Evolutionary conservation across 2,797 vertebrate species (phyloP).

Genomic region (Periparus ater): DNA sequence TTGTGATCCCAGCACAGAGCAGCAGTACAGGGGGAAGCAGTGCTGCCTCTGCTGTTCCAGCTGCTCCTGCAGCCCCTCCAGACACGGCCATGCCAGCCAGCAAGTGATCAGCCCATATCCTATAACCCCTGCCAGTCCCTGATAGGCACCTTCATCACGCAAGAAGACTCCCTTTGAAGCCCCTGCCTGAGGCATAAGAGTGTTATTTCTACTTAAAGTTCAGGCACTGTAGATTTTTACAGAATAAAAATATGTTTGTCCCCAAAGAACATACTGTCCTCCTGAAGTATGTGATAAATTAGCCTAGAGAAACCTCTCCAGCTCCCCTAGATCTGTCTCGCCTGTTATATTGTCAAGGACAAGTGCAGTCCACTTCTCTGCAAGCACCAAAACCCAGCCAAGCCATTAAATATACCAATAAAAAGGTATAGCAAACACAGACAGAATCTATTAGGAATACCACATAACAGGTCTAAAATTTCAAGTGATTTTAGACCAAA

Average conservation of each 20-base stretch:
- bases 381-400: neutral
- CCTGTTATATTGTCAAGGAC: neutral
- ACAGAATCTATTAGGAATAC: neutral
- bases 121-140: neutral
- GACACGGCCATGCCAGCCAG: neutral
- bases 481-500: neutral
- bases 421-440: neutral
- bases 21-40: neutral
- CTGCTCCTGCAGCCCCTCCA: neutral
- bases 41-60: neutral
- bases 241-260: neutral
- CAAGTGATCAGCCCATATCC: fast-evolving
- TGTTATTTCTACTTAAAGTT: neutral
- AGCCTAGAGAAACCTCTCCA: neutral
- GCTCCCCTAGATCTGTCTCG: neutral
- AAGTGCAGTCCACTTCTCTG: neutral
- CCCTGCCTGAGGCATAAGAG: neutral
- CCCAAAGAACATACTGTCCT: neutral
- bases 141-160: fast-evolving
- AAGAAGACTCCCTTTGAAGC: neutral
- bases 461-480: neutral
- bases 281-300: neutral
- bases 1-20: fast-evolving
- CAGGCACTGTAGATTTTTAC: neutral
- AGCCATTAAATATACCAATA: neutral